Evolutionary conservation across 92 coral and sea anemone species (phyloP).

Genomic region (Epizoanthus rinbou): DNA sequence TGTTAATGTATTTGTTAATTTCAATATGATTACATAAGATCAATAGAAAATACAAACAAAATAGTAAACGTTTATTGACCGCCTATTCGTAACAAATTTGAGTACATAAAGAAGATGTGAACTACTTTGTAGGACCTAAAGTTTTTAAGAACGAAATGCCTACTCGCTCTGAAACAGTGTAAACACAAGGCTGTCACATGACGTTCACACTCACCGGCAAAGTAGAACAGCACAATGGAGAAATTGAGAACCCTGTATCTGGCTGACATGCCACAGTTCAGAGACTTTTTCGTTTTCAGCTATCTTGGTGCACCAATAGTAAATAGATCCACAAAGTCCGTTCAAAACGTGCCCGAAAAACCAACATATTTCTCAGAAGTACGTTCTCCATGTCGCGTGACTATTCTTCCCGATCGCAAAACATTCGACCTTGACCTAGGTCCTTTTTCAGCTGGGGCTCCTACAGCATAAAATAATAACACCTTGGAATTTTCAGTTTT

Average conservation of each 20-base stretch:
- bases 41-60: too few relatives aligned
- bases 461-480: background rate
- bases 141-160: background rate
- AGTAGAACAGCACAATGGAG: conserved; percentile 51
- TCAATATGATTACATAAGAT: too few relatives aligned
- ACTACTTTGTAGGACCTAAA: background rate
- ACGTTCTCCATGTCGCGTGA: conserved; percentile 14
- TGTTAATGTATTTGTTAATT: too few relatives aligned
- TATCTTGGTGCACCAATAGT: background rate
- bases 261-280: conserved; percentile 49
- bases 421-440: conserved; percentile 24
- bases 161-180: background rate
- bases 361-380: background rate
- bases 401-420: background rate
- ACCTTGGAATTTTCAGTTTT: too few relatives aligned
- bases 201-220: conserved; percentile 56
- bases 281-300: conserved; percentile 24
- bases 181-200: background rate
- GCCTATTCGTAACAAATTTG: too few relatives aligned
- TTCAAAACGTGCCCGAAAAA: background rate
- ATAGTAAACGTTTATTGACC: too few relatives aligned
- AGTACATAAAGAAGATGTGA: background rate
- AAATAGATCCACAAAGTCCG: background rate
- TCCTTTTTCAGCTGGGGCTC: conserved; percentile 8
- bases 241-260: conserved; percentile 48